Evolutionary conservation across 2,888 invertebrate genomes (phyloP), one percentile per base, ranked within the genome.

Genomic region (Rapana venosa): DNA sequence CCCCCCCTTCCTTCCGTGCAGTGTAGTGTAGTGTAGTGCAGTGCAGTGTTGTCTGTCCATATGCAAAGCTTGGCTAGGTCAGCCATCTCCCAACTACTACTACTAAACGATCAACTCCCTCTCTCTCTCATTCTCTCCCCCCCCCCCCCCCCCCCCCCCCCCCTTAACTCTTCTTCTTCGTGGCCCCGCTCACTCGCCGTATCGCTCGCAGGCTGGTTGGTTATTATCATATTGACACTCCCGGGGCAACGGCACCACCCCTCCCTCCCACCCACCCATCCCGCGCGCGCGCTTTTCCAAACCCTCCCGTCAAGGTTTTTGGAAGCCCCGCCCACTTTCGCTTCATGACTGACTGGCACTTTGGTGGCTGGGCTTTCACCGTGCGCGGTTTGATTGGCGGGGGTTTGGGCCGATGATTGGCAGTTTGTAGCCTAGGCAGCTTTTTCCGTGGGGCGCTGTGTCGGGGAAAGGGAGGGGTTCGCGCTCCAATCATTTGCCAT

Each of bases 401-500:
- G 58, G 56, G 36, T n/a, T n/a, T 22, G 61, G 84, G 58, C 83
- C 87, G 32, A 70, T 92, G 92, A 92, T 91, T 92, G 92, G 90
- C 92, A 91, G 56, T 30, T n/a, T 79, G 91, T 91, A 90, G 87
- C 92, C 90, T 91, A 91, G 91, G 91, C 61, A 90, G 88, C 92
- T 91, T 26, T 74, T 26, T 74, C 74, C 26, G 47, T 47, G 47
- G 47, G 47, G 47, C 47, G 47, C 47, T 47, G 47, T 26, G 87
- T 74, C 90, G 91, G 90, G 87, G 91, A 91, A 91, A 91, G 91
- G 91, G 90, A 91, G 90, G 89, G 91, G 91, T 89, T 90, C 92
- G 92, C 92, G 90, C 94, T 93, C 30, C 61, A 93, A 94, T 94
- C 92, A 91, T 91, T 91, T 90, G 81, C 90, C 90, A 91, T 91